Evolutionary conservation across 2,888 invertebrate genomes (phyloP), one percentile per base, ranked within the genome.

Genomic region (Anthoptus insignis): DNA sequence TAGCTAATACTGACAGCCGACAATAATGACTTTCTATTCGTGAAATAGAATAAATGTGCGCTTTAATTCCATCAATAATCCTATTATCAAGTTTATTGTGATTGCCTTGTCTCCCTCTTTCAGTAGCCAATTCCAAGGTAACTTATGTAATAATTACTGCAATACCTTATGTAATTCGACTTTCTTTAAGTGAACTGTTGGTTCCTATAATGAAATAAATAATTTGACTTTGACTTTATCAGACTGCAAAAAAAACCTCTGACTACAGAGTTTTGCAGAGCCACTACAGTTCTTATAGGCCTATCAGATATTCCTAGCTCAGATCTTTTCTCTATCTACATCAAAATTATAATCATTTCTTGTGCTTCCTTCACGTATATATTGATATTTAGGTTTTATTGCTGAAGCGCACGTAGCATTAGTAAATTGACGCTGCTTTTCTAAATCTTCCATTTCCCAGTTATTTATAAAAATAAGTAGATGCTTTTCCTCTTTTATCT

Each of bases 1-100:
- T 54, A 37, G 70, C 68, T n/a, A n/a, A n/a, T n/a, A n/a, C n/a
- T n/a, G n/a, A n/a, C n/a, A n/a, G n/a, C 7, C 74, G 60, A 27
- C 74, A 70, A 57, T 79, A 76, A 58, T 78, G 77, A 45, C 75
- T 76, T 59, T 72, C 74, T 53, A 77, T 70, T 49, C 74, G 59
- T 13, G 78, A 74, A 34, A 78, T 78, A 49, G 71, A 65, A 58
- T 76, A 66, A 29, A 78, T 77, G 63, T 75, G 74, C 45, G 61
- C 65, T 70, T 45, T 64, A 54, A 64, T 74, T 13, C 68, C 56
- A 32, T 65, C 50, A 9, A 19, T 59, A 11, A 68, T 1, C 4
- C 29, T n/a, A 16, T 39, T 3, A 16, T 65, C 64, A 6, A 68
- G 34, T 14, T 57, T 50, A 21, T 29, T 32, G 22, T 69, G 76